These are phyloP conservation scores for Labrus mixtus DNA, from an alignment of 2,113 vertebrate genomes.

Conservation along the genomic window DNA sequence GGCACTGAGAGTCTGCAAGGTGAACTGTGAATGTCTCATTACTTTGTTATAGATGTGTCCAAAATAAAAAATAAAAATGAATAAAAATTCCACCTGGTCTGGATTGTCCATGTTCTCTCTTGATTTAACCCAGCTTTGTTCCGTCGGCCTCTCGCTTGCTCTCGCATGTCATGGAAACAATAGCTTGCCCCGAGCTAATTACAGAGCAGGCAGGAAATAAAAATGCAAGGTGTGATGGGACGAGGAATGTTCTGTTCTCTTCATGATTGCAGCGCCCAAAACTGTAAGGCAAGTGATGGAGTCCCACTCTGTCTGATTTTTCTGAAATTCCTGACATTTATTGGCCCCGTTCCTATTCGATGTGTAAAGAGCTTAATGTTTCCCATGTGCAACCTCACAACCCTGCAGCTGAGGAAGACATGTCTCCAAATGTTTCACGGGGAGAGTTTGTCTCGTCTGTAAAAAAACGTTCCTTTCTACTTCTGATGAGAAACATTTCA, in stretches of 20 bases:
- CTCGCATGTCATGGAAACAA: conserved; percentile 73
- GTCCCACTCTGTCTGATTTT: conserved; percentile 60
- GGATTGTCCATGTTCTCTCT: conserved; percentile 56
- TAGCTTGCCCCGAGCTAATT: conserved; percentile 71
- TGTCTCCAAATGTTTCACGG: conserved; percentile 74
- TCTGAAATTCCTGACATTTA: conserved; percentile 78
- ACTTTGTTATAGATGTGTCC: conserved; percentile 68
- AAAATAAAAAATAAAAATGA: neutral
- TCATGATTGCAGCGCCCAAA: conserved; percentile 51
- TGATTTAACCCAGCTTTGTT: conserved; percentile 44
- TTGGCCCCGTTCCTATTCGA: conserved; percentile 72
- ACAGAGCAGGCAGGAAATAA: conserved; percentile 60
- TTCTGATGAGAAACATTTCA: conserved; percentile 49
- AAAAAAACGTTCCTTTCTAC: conserved; percentile 58
- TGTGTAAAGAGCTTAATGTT: conserved; percentile 73
- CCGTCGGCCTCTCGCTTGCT: conserved; percentile 58
- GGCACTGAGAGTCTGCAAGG: conserved; percentile 42
- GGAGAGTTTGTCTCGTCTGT: conserved; percentile 68
- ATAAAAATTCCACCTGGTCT: conserved; percentile 64
- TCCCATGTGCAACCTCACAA: conserved; percentile 76
- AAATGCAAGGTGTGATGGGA: conserved; percentile 56
- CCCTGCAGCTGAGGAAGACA: conserved; percentile 70
- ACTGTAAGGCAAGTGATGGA: conserved; percentile 57
- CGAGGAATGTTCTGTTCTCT: conserved; percentile 51
- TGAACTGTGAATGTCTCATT: conserved; percentile 64